These are phyloP conservation scores for Solea solea DNA, from an alignment of 2,113 vertebrate genomes.

Conservation along the genomic window DNA sequence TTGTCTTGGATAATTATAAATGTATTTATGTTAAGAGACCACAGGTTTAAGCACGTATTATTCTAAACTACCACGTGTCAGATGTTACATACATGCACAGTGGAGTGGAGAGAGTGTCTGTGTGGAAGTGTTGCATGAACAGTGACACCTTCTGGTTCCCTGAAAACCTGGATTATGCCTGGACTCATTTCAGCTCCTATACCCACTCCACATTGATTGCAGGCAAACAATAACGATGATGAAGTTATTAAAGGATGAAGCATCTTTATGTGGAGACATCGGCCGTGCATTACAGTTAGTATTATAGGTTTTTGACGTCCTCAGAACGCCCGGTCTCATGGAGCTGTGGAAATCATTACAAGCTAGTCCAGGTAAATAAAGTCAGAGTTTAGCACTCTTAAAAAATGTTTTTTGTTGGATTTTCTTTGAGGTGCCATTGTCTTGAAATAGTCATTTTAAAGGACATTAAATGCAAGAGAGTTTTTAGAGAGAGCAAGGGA, in stretches of 20 bases:
- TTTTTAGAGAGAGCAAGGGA: too few relatives aligned
- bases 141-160: conserved; percentile 80
- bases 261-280: background rate
- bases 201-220: background rate
- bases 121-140: conserved; percentile 70
- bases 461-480: too few relatives aligned
- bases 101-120: conserved; percentile 8
- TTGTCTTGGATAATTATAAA: too few relatives aligned
- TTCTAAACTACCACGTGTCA: background rate
- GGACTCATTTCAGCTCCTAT: conserved; percentile 7
- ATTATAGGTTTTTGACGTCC: too few relatives aligned
- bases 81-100: background rate
- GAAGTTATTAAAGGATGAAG: background rate
- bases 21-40: background rate
- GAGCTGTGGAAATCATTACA: too few relatives aligned
- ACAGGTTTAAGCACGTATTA: background rate
- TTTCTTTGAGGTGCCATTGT: too few relatives aligned
- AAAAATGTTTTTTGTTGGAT: too few relatives aligned
- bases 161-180: conserved; percentile 33
- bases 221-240: background rate
- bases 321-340: too few relatives aligned
- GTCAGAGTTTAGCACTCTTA: too few relatives aligned
- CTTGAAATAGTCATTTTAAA: too few relatives aligned
- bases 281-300: too few relatives aligned
- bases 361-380: too few relatives aligned